These are phyloP conservation scores for Penaeus monodon DNA, from an alignment of 2,888 invertebrate species.

Conservation along the genomic window DNA sequence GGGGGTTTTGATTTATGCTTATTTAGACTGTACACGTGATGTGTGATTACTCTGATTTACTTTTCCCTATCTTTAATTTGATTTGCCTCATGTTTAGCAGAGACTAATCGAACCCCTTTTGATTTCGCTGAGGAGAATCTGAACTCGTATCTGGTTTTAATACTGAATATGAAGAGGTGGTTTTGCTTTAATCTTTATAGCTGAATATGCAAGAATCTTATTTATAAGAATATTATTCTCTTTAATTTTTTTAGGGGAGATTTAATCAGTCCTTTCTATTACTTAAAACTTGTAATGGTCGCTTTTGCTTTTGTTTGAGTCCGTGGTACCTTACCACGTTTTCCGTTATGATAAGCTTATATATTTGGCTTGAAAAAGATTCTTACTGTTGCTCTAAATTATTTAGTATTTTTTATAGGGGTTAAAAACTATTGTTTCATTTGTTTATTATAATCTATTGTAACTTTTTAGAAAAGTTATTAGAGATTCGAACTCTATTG, in stretches of 20 bases:
- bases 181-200: slow-evolving; percentile 82
- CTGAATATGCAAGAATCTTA: slow-evolving; percentile 79
- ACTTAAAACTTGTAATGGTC: slow-evolving; percentile 74
- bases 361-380: slow-evolving; percentile 78
- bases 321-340: slow-evolving; percentile 78
- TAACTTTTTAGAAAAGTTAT: too few relatives aligned
- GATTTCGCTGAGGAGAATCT: slow-evolving; percentile 79
- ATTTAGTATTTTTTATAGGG: slow-evolving; percentile 74
- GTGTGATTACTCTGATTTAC: slow-evolving; percentile 73
- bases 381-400: slow-evolving; percentile 77
- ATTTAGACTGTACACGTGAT: background rate
- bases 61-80: slow-evolving; percentile 75
- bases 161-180: slow-evolving; percentile 80
- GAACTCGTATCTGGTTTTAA: slow-evolving; percentile 86
- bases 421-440: too few relatives aligned
- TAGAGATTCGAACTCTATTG: slow-evolving; percentile 75
- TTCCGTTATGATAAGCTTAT: slow-evolving; percentile 84
- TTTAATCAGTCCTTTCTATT: slow-evolving; percentile 73
- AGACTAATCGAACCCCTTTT: slow-evolving; percentile 82
- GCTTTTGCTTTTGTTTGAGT: slow-evolving; percentile 78
- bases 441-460: too few relatives aligned
- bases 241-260: slow-evolving; percentile 76
- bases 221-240: slow-evolving; percentile 77
- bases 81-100: slow-evolving; percentile 77
- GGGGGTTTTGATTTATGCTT: background rate